A percentile compares a stretch with the other conserved stretches of the same genome.
These are phyloP conservation scores for Gortyna flavago DNA, from an alignment of 2,888 invertebrate species.

Conservation along the genomic window DNA sequence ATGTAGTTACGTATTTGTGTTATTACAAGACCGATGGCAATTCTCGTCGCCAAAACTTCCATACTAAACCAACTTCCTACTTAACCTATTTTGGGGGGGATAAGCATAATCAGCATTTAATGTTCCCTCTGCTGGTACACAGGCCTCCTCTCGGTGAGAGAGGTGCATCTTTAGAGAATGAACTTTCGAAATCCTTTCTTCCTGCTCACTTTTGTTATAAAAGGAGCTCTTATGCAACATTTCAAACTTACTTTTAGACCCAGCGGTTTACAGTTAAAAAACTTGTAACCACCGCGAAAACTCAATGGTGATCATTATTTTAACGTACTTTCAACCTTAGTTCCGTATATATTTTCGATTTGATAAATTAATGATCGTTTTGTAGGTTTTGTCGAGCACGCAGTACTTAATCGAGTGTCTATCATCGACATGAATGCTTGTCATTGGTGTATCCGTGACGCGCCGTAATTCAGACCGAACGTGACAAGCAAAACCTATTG, in stretches of 20 bases:
- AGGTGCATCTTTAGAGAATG: neutral
- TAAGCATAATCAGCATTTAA: no score
- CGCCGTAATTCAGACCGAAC: conserved; percentile 53
- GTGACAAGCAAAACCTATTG: conserved; percentile 63
- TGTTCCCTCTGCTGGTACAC: no score
- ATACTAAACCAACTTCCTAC: neutral
- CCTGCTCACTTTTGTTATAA: neutral
- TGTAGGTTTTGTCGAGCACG: conserved; percentile 45
- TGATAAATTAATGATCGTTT: conserved; percentile 49
- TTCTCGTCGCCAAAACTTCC: neutral
- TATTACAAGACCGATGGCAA: neutral
- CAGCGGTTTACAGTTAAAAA: neutral
- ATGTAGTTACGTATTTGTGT: neutral
- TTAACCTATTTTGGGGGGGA: neutral
- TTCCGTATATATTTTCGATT: conserved; percentile 29
- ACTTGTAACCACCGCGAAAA: neutral
- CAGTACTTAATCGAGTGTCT: conserved; percentile 64
- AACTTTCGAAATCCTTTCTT: neutral
- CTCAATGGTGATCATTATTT: neutral
- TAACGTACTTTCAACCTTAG: neutral
- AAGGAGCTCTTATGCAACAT: neutral
- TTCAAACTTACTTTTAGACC: neutral
- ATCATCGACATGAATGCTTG: conserved; percentile 62
- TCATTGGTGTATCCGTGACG: conserved; percentile 58
- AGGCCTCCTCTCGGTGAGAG: neutral